A percentile compares a stretch with the other conserved stretches of the same genome.
These are phyloP conservation scores for Syngnathus floridae DNA, from an alignment of 2,113 vertebrate species.

Conservation along the genomic window DNA sequence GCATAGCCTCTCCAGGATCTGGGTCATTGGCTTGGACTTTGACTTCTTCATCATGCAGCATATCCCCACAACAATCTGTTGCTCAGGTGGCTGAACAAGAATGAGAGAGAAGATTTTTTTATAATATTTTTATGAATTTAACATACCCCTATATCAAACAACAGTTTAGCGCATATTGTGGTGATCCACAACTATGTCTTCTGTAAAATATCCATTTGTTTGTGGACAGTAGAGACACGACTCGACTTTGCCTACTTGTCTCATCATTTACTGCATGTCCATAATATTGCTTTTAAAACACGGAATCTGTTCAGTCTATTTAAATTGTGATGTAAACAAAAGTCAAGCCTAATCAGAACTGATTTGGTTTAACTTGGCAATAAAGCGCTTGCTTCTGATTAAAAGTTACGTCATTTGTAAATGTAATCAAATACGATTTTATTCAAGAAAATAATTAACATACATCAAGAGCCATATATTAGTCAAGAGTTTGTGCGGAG, in stretches of 20 bases:
- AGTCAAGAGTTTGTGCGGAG: not conserved
- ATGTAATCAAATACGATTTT: not conserved
- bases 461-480: not conserved
- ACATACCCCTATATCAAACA: too few relatives aligned
- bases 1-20: slow-evolving; percentile 95
- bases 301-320: too few relatives aligned
- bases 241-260: too few relatives aligned
- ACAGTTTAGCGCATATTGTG: too few relatives aligned
- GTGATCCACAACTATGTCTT: too few relatives aligned
- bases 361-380: not conserved
- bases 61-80: slow-evolving; percentile 93
- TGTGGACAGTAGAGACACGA: too few relatives aligned
- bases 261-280: too few relatives aligned
- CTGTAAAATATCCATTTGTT: too few relatives aligned
- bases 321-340: too few relatives aligned
- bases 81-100: slow-evolving; percentile 79
- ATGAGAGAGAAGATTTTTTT: not conserved
- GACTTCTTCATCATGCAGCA: slow-evolving; percentile 99
- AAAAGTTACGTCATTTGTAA: not conserved
- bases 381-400: not conserved
- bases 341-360: not conserved
- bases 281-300: too few relatives aligned
- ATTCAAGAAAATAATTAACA: too few relatives aligned
- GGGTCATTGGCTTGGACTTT: slow-evolving; percentile 99
- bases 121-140: too few relatives aligned